These are phyloP conservation scores for Zaprionus tsacasi DNA, from an alignment of 1,140 invertebrate species.

Conservation along the genomic window DNA sequence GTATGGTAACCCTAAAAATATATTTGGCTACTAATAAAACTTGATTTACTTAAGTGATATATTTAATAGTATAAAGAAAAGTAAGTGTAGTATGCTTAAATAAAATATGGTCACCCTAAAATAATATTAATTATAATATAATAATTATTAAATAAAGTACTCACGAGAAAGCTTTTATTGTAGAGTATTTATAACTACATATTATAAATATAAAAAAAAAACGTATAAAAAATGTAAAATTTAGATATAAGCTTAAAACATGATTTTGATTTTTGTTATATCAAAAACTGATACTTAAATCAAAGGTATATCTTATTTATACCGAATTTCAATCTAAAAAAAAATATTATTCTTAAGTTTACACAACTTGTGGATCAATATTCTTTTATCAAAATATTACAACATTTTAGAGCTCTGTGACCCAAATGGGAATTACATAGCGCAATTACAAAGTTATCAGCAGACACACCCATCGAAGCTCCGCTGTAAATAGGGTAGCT, in stretches of 20 bases:
- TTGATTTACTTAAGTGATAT: too few relatives aligned
- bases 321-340: too few relatives aligned
- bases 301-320: neutral
- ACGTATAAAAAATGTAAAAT: neutral
- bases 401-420: slow-evolving; percentile 4
- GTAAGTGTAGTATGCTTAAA: too few relatives aligned
- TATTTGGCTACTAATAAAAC: too few relatives aligned
- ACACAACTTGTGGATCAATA: slow-evolving; percentile 17
- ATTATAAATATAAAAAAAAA: neutral
- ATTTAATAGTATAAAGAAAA: too few relatives aligned
- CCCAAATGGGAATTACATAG: slow-evolving; percentile 9
- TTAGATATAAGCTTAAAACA: neutral
- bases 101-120: neutral
- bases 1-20: neutral
- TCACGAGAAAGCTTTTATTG: neutral
- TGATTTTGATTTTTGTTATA: neutral
- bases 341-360: neutral
- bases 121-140: neutral
- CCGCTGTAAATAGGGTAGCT: slow-evolving; percentile 50
- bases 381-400: slow-evolving; percentile 12
- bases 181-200: neutral
- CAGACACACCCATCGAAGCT: slow-evolving; percentile 27
- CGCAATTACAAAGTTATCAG: slow-evolving; percentile 9
- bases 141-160: neutral
- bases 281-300: neutral